These are phyloP conservation scores for Dasypogon diadema DNA, from an alignment of 2,888 invertebrate genomes.

Conservation along the genomic window DNA sequence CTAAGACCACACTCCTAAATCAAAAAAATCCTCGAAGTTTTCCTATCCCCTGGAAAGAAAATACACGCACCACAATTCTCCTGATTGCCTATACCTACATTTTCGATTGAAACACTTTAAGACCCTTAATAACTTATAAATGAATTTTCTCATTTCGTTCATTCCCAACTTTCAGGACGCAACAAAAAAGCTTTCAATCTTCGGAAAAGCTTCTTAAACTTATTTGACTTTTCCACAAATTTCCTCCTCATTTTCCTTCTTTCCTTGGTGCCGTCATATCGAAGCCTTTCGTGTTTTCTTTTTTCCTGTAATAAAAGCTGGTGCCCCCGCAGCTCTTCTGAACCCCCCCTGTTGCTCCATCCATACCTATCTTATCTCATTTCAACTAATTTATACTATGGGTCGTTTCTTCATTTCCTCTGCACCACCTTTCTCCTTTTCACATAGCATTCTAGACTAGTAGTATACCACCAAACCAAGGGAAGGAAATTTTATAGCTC, in stretches of 20 bases:
- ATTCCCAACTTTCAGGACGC: neutral
- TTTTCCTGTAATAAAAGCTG: conserved; percentile 21
- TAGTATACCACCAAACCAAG: neutral
- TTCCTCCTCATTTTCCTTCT: conserved; percentile 33
- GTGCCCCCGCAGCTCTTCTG: neutral
- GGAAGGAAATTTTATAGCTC: conserved; percentile 46
- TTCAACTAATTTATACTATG: conserved; percentile 51
- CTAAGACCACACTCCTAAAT: no score
- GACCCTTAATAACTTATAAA: conserved; percentile 45
- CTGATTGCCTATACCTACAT: conserved; percentile 21
- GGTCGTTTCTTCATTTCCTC: conserved; percentile 38
- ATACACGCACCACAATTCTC: no score
- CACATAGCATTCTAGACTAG: neutral
- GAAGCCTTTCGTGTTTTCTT: neutral
- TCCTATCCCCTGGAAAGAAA: no score
- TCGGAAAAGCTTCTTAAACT: conserved; percentile 27
- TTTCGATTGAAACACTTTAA: conserved; percentile 7
- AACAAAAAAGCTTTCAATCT: conserved; percentile 34
- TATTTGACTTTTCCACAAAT: conserved; percentile 47
- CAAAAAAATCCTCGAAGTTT: no score
- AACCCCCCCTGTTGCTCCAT: neutral
- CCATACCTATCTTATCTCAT: conserved; percentile 45
- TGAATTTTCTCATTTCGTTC: conserved; percentile 42
- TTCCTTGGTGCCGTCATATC: neutral
- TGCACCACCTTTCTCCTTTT: neutral